Conservation (phyloP, 2,888 invertebrate genomes). For the Hypomecis atomaria region DNA sequence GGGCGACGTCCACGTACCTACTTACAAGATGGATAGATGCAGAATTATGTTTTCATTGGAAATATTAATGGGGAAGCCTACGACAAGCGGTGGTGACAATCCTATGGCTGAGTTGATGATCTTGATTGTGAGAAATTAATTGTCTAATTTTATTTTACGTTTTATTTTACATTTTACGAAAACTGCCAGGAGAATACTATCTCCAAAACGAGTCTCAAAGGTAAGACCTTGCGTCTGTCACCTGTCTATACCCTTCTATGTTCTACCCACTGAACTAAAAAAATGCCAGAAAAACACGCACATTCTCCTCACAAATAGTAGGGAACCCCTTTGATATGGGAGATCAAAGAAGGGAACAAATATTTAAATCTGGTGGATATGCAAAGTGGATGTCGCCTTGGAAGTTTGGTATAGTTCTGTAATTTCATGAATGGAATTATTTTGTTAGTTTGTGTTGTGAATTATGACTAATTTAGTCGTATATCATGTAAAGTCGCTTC, state of each 20-base stretch:
- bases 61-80: no score
- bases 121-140: no score
- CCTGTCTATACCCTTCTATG: conserved; percentile 22
- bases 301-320: conserved; percentile 5
- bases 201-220: conserved; percentile 14
- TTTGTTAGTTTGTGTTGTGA: conserved; percentile 3
- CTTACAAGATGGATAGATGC: no score
- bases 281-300: conserved; percentile 29
- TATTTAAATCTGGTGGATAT: conserved; percentile 31
- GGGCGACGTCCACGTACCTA: no score
- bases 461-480: no score
- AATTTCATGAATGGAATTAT: conserved; percentile 18
- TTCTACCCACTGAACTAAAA: conserved; percentile 31
- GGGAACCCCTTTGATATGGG: conserved; percentile 29
- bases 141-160: no score
- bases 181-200: not conserved
- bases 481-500: no score
- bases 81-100: no score
- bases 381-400: conserved; percentile 16
- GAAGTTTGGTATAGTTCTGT: conserved; percentile 11
- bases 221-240: conserved; percentile 15
- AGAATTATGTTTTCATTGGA: no score
- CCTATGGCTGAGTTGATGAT: no score
- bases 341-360: conserved; percentile 33
- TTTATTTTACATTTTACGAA: no score